Evolutionary conservation across 2,888 invertebrate genomes (phyloP).

Genomic region (Autographa gamma): DNA sequence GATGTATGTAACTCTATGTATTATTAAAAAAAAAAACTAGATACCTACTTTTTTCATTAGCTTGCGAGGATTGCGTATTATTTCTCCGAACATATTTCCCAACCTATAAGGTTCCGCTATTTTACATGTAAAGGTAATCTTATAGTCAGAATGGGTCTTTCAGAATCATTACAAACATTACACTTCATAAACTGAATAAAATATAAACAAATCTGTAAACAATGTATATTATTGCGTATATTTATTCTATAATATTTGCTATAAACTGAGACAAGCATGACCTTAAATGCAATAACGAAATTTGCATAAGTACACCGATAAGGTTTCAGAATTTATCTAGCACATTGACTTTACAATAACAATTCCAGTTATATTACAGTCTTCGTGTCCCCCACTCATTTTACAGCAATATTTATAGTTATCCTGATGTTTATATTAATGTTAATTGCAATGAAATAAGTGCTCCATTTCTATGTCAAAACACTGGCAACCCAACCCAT

Average conservation of each 20-base stretch:
- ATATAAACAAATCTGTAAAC: slow-evolving; percentile 2
- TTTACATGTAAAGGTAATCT: not conserved
- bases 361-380: slow-evolving; percentile 29
- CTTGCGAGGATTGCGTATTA: not conserved
- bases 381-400: slow-evolving; percentile 32
- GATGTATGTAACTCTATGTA: too few species aligned
- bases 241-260: slow-evolving; percentile 1
- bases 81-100: not conserved
- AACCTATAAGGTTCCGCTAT: slow-evolving; percentile 1
- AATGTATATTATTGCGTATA: slow-evolving; percentile 1
- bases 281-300: slow-evolving; percentile 33
- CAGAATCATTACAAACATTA: not conserved
- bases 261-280: not conserved
- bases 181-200: not conserved
- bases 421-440: slow-evolving; percentile 42
- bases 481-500: slow-evolving; percentile 52
- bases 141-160: not conserved
- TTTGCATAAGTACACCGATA: slow-evolving; percentile 36
- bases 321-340: slow-evolving; percentile 33
- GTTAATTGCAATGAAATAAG: slow-evolving; percentile 46
- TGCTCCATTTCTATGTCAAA: slow-evolving; percentile 40
- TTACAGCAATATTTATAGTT: slow-evolving; percentile 29
- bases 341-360: slow-evolving; percentile 37
- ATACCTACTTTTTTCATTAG: too few species aligned
- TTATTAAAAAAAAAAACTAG: too few species aligned